These are phyloP conservation scores for Aspidoscelis tigris DNA, from an alignment of 2,113 vertebrate species.

Conservation along the genomic window DNA sequence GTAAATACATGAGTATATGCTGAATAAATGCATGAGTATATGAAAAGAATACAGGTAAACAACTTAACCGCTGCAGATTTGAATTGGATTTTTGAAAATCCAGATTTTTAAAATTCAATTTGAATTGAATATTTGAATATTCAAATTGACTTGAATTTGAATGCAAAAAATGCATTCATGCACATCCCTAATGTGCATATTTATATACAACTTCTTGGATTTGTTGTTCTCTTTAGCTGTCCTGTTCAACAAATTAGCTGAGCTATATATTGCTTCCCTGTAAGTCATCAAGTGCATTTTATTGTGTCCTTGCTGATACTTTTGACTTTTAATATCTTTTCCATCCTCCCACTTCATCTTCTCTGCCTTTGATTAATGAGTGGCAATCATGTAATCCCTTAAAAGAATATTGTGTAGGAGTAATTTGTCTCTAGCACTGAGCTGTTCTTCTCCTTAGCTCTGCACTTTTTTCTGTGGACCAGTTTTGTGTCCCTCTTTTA, in stretches of 20 bases:
- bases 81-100: too few species aligned
- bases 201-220: neutral
- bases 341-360: neutral
- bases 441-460: neutral
- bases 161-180: too few species aligned
- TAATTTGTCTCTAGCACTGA: neutral
- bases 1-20: too few species aligned
- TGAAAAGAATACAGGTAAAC: too few species aligned
- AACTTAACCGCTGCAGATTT: too few species aligned
- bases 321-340: conserved; percentile 19
- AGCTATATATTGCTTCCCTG: neutral
- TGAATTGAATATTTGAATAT: too few species aligned
- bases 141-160: too few species aligned
- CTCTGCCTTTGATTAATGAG: conserved; percentile 8
- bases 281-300: neutral
- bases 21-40: too few species aligned
- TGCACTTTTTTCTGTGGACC: neutral
- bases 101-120: too few species aligned
- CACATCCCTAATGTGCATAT: too few species aligned
- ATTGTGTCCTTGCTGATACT: neutral
- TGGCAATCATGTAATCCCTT: conserved; percentile 10
- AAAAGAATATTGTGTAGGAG: conserved; percentile 10
- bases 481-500: neutral
- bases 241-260: neutral
- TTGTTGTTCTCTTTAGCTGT: neutral